Conservation (phyloP, 2,888 invertebrate species). For the Caenorhabditis sp. region DNA sequence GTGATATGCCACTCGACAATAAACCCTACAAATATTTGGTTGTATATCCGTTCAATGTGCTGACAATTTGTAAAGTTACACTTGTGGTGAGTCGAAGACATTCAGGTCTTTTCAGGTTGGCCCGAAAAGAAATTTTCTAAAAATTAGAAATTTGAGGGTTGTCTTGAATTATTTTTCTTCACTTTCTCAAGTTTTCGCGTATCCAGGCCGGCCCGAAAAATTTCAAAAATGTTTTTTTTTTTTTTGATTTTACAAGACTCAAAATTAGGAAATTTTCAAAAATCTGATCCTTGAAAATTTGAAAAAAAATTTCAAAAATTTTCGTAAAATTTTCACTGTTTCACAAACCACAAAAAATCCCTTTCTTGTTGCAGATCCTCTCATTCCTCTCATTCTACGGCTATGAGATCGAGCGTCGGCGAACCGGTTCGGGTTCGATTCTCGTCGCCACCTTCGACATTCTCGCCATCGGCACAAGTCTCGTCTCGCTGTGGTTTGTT, state of each 20-base stretch:
- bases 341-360: too few relatives aligned
- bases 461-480: neutral
- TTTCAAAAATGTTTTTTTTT: too few relatives aligned
- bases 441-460: neutral
- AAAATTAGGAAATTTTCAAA: too few relatives aligned
- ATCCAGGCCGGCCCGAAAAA: too few relatives aligned
- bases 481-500: neutral
- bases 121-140: too few relatives aligned
- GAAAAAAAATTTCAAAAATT: too few relatives aligned
- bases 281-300: too few relatives aligned
- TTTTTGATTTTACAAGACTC: too few relatives aligned
- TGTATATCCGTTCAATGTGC: constrained; percentile 38
- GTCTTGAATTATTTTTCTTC: too few relatives aligned
- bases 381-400: neutral
- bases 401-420: neutral
- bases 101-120: neutral
- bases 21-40: constrained; percentile 39
- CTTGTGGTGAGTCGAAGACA: constrained; percentile 23
- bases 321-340: too few relatives aligned
- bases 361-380: constrained; percentile 1
- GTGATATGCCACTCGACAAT: constrained; percentile 26
- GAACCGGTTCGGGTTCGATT: neutral
- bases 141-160: too few relatives aligned
- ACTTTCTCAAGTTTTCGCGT: too few relatives aligned
- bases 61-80: constrained; percentile 27